Conservation (phyloP, 2,888 invertebrate genomes). For the Sarcophaga carnaria region DNA sequence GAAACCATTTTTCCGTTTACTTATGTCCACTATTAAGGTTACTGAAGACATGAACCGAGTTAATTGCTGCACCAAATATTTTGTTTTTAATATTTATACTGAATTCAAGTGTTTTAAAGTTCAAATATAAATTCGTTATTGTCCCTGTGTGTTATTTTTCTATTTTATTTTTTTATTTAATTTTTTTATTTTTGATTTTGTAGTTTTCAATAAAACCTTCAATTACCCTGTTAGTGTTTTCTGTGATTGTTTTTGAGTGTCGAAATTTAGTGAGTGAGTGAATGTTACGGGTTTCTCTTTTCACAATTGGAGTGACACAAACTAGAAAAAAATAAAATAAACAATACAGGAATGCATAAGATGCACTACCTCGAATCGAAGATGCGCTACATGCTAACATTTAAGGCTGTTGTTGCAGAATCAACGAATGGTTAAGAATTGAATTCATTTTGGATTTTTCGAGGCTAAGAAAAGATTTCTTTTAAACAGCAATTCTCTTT, state of each 20-base stretch:
- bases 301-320: slow-evolving; percentile 17
- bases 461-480: no score
- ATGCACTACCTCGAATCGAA: background rate
- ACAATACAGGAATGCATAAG: background rate
- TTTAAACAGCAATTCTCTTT: no score
- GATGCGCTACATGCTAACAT: background rate
- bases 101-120: no score
- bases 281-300: slow-evolving; percentile 47
- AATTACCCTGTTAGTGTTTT: slow-evolving; percentile 9
- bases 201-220: background rate
- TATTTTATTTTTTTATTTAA: no score
- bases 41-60: no score
- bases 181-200: background rate
- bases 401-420: background rate
- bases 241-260: slow-evolving; percentile 10
- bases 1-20: no score
- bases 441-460: background rate
- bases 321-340: slow-evolving; percentile 5
- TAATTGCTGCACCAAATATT: no score
- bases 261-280: slow-evolving; percentile 10
- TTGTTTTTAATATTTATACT: no score
- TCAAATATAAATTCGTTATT: no score
- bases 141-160: no score
- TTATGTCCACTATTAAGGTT: no score
- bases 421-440: background rate